Evolutionary conservation across 2,797 vertebrate genomes (phyloP).

Genomic region (Gadopsis bispinosus): DNA sequence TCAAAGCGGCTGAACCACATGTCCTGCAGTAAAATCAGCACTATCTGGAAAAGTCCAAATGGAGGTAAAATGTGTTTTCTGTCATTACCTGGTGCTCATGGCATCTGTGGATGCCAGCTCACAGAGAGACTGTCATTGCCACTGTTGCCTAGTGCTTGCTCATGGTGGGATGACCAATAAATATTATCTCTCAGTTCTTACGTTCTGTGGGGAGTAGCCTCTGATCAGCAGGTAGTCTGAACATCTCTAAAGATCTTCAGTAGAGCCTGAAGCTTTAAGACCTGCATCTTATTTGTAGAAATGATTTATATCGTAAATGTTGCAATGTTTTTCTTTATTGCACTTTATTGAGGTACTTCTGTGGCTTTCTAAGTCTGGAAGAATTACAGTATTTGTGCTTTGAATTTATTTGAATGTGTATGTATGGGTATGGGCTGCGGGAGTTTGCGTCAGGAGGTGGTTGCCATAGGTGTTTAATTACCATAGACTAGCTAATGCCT

Average conservation of each 20-base stretch:
- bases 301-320: not conserved
- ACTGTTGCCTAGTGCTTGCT: too few species aligned
- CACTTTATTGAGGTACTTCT: not conserved
- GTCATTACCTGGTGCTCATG: slow-evolving; percentile 5
- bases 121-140: not conserved
- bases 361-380: not conserved
- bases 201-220: slow-evolving; percentile 27
- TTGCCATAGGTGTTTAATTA: slow-evolving; percentile 41
- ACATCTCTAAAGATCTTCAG: not conserved
- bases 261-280: not conserved
- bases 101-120: not conserved
- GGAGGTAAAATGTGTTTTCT: slow-evolving; percentile 19
- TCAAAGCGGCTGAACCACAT: slow-evolving; percentile 23
- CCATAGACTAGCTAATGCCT: slow-evolving; percentile 39
- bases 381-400: not conserved
- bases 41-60: slow-evolving; percentile 15
- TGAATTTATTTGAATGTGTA: not conserved
- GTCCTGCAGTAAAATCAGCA: slow-evolving; percentile 17
- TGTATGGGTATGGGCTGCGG: not conserved
- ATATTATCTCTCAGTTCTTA: not conserved
- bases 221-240: slow-evolving; percentile 22
- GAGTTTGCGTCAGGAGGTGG: slow-evolving; percentile 6
- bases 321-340: not conserved
- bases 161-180: not conserved
- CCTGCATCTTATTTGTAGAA: not conserved